Evolutionary conservation across 1,140 invertebrate genomes (phyloP).

Genomic region (Drosophila mayri): DNA sequence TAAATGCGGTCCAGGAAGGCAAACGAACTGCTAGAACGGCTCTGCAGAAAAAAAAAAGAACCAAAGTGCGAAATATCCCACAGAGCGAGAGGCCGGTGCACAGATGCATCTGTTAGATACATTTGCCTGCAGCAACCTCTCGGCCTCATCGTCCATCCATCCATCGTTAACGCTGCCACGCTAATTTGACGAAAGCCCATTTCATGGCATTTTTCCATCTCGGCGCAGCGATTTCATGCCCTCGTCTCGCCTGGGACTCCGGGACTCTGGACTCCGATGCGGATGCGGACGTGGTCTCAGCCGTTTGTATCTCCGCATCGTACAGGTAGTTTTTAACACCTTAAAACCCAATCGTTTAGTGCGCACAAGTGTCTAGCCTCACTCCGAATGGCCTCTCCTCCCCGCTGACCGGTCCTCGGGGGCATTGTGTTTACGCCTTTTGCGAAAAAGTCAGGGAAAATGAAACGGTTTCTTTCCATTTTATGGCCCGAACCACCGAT

Average conservation of each 20-base stretch:
- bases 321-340: conserved; percentile 80
- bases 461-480: conserved; percentile 49
- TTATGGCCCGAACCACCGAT: conserved; percentile 41
- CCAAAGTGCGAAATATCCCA: conserved; percentile 80
- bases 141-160: conserved; percentile 31
- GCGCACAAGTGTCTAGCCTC: conserved; percentile 44
- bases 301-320: conserved; percentile 35
- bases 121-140: conserved; percentile 6
- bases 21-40: conserved; percentile 42
- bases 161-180: conserved; percentile 78
- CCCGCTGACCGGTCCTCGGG: conserved; percentile 26
- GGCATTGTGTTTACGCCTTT: conserved; percentile 73
- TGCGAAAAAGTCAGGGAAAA: conserved; percentile 67
- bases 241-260: conserved; percentile 34
- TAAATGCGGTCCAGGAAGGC: conserved; percentile 10
- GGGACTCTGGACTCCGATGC: conserved; percentile 22
- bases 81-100: conserved; percentile 50
- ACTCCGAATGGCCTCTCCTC: conserved; percentile 1
- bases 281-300: conserved; percentile 14
- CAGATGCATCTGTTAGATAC: conserved; percentile 44
- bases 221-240: conserved; percentile 63
- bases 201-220: conserved; percentile 77
- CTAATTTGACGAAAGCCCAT: conserved; percentile 82
- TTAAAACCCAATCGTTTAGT: conserved; percentile 53
- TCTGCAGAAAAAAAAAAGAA: conserved; percentile 25